phyloP scores from a whole-genome alignment of 2,797 vertebrate species.

The Acanthopagrus latus region DNA sequence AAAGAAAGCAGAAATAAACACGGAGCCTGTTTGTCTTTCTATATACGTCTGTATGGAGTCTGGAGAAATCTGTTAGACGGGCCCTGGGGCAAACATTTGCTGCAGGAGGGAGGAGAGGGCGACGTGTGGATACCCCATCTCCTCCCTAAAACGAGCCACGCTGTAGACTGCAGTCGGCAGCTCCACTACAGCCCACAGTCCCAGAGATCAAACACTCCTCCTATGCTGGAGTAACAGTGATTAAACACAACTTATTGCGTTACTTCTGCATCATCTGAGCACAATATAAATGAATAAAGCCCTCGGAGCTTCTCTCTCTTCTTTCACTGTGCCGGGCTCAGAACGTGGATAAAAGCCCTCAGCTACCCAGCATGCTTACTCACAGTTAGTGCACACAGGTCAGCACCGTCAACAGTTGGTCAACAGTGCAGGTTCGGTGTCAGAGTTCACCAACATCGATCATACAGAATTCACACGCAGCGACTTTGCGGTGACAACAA shows the following conservation, averaged over 20 bases:
- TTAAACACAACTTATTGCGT: background rate
- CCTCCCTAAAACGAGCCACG: background rate
- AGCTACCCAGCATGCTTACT: background rate
- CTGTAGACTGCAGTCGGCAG: background rate
- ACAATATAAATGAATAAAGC: background rate
- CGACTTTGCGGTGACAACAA: no score
- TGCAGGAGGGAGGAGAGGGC: conserved; percentile 2
- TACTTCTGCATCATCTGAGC: background rate
- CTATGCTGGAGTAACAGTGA: background rate
- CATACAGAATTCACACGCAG: no score
- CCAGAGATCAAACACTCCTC: background rate
- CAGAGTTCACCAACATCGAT: background rate
- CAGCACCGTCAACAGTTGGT: background rate
- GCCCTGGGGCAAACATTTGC: conserved; percentile 3
- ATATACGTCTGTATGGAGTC: conserved; percentile 22
- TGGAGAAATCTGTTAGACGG: conserved; percentile 20
- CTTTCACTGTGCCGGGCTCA: background rate
- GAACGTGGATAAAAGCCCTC: background rate
- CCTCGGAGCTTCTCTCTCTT: background rate
- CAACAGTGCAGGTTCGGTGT: background rate
- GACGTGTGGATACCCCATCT: background rate
- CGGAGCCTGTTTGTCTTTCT: conserved; percentile 35
- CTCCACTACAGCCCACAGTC: background rate
- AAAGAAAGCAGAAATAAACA: conserved; percentile 51
- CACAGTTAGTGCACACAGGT: no score